Base-by-base conservation (phyloP, 1,140 invertebrate genomes). In the Nymphalis io region DNA sequence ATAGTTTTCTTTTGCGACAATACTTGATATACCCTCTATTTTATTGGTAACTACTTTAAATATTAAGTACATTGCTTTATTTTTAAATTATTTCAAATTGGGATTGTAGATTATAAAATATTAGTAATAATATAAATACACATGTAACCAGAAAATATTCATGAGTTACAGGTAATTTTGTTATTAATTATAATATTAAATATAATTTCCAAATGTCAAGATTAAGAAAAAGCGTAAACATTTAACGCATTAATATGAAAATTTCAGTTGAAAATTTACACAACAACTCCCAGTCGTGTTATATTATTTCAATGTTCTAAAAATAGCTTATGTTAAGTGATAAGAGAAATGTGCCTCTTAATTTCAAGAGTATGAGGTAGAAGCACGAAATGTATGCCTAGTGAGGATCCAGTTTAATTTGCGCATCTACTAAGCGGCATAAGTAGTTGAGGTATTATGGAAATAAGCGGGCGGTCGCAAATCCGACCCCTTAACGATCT, bases 371-470 rank as follows among this genome's bases (percentile, higher is more conserved):
- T 58, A 27, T 33, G 18, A 40, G 68, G 23, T 60, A 18, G 61
- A 39, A 21, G 62, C 60, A 62, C 53, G 65, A 40, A 46, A 57
- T 67, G 40, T 60, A 27, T 60, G 64, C 51, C 58, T 65, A 66
- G 60, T 57, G 55, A 57, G 55, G 51, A 51, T 68, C 27, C 57
- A 71, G 65, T 74, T 76, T 73, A 74, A 79, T 77, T 73, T 75
- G 68, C 71, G 61, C 68, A 67, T 70, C 62, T 58, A 79, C 71
- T 80, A 76, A 74, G 72, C 76, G 70, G 66, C 44, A 59, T 74
- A 70, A 78, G 73, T 76, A 72, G 75, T 70, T 58, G 62, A 68
- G 72, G 68, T 72, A 79, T 76, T 76, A 78, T 73, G 71, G 72
- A 69, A 65, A 67, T 70, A 65, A 58, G 39, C 27, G 66, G 60